Evolutionary conservation across 2,113 vertebrate genomes (phyloP).

Genomic region (Microtus montanus): DNA sequence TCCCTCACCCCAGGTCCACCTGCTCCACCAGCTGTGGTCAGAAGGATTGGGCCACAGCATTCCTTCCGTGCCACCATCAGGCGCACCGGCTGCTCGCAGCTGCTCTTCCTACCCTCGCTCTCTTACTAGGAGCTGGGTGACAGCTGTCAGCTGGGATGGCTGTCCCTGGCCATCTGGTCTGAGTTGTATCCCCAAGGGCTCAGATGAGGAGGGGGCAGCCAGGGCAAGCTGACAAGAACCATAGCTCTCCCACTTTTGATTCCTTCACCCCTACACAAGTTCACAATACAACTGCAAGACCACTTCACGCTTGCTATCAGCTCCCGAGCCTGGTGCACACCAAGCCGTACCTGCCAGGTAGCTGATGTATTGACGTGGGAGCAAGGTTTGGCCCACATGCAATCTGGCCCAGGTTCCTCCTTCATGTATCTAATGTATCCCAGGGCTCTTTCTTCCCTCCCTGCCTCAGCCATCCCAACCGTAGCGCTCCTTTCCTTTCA

Average conservation of each 20-base stretch:
- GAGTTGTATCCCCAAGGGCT: not conserved
- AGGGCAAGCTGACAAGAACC: not conserved
- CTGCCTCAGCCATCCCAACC: not conserved
- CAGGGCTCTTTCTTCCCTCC: not conserved
- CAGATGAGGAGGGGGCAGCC: not conserved
- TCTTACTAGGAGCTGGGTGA: not conserved
- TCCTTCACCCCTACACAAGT: not conserved
- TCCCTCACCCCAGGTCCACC: not conserved
- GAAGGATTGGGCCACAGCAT: not conserved
- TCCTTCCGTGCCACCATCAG: not conserved
- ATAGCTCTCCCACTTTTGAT: too few species aligned
- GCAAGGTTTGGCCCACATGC: not conserved
- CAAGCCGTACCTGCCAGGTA: not conserved
- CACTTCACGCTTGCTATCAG: not conserved
- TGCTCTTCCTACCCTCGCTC: not conserved
- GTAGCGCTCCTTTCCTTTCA: not conserved
- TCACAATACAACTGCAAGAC: not conserved
- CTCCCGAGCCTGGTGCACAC: not conserved
- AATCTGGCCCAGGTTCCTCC: not conserved
- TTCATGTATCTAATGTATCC: not conserved
- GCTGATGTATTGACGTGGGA: not conserved
- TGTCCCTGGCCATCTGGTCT: conserved; percentile 11
- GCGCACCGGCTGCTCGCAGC: not conserved
- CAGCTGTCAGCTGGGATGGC: conserved; percentile 45
- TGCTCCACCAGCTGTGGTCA: conserved; percentile 11